Evolutionary conservation across 2,113 vertebrate genomes (phyloP).

Genomic region (Orcinus orca): DNA sequence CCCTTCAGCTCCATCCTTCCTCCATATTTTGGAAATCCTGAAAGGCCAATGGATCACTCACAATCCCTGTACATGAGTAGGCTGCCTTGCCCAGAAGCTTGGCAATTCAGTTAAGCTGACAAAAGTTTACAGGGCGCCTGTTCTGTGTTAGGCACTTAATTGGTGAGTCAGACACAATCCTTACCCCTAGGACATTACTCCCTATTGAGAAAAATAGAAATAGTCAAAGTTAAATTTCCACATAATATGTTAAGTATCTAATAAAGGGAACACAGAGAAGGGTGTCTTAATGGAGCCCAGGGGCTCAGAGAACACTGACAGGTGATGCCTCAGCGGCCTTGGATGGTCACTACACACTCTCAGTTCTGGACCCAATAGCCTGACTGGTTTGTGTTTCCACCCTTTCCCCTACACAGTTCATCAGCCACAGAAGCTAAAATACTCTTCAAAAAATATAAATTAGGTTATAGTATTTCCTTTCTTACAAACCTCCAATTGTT

Average conservation of each 20-base stretch:
- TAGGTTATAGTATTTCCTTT: background rate
- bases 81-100: background rate
- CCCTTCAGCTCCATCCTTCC: background rate
- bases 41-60: background rate
- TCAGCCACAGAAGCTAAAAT: background rate
- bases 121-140: background rate
- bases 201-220: background rate
- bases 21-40: background rate
- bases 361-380: accelerated
- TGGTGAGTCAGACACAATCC: background rate
- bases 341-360: background rate
- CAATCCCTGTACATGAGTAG: background rate
- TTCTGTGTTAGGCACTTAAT: background rate
- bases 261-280: background rate
- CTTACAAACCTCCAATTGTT: background rate
- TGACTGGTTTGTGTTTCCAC: background rate
- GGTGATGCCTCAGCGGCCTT: background rate
- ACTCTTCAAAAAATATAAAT: background rate
- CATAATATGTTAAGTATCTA: background rate
- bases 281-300: background rate
- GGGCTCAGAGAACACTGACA: background rate
- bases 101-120: background rate
- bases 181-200: background rate
- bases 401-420: background rate
- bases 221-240: background rate